These are phyloP conservation scores for Tamias sibiricus DNA, from an alignment of 2,113 vertebrate species.

Conservation along the genomic window DNA sequence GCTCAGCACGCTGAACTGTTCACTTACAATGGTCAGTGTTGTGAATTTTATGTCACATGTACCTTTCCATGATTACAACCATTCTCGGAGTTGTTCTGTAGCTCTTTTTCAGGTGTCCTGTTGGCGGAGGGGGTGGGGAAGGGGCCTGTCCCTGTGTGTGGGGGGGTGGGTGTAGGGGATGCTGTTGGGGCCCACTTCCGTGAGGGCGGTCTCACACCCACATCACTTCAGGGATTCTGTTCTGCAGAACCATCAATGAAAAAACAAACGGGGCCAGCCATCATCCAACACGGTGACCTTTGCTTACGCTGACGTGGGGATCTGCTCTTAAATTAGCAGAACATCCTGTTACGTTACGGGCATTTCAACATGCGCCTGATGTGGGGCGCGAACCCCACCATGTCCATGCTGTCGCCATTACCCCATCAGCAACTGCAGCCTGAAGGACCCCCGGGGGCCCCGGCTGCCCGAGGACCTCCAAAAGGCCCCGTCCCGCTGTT, in stretches of 20 bases:
- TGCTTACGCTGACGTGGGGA: neutral
- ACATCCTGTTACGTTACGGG: neutral
- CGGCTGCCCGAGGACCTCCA: neutral
- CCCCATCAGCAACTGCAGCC: neutral
- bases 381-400: neutral
- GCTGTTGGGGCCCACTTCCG: no score
- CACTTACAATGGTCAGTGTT: neutral
- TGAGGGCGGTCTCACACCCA: neutral
- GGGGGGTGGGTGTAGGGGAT: accelerated
- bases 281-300: neutral
- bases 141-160: no score
- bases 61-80: neutral
- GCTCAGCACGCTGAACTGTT: no score
- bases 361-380: neutral
- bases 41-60: neutral
- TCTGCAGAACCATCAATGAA: neutral
- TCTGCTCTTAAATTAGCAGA: slow-evolving; percentile 6
- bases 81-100: neutral
- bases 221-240: neutral
- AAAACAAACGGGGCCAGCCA: neutral
- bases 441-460: neutral
- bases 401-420: neutral
- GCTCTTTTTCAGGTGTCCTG: neutral
- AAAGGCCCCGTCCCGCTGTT: neutral
- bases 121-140: neutral